Evolutionary conservation across 2,888 invertebrate genomes (phyloP), one percentile per base, ranked within the genome.

Genomic region (Lasioglossum calceatum): DNA sequence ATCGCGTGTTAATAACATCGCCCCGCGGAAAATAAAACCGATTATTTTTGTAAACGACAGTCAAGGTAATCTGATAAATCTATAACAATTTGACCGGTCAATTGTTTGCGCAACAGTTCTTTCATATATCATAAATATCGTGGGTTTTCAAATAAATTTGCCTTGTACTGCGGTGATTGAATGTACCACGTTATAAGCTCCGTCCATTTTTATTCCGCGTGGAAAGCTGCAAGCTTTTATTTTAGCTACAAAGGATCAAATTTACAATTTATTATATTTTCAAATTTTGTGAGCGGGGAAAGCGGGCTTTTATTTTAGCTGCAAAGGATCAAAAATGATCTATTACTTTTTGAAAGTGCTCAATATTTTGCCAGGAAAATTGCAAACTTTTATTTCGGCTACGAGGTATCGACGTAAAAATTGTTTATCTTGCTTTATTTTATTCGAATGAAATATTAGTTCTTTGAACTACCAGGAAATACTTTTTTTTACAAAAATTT

Each of bases 221-320:
- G n/a, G 39, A 39, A 19, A 70, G 23, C 36, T 70, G 23, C 39
- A 39, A 70, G 36, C 36, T 70, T 67, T 70, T 39, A 42, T 47
- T 32, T 7, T 14, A 79, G 44, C 7, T n/a, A 0, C 8, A 39
- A 5, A 47, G 3, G 44, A n/a, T 70, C 36, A 70, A 64, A 64
- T 70, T 70, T 70, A 39, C 23, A 70, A 39, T 70, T 70, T 39
- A 70, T 70, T 42, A 67, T 32, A 67, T 67, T 67, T 67, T 67
- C 67, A 1, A 16, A 64, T 64, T 67, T 36, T 67, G 4, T 10
- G 8, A 32, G 32, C 44, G 32, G 16, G 16, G 5, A 27, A 64
- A 27, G 16, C 27, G 14, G 7, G 27, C 32, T 64, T 16, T 64
- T 32, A 32, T 32, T 64, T 64, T 32, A 27, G 2, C 61, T 14